Base-by-base conservation (phyloP, 2,113 vertebrate genomes). In the Rhynchopsitta pachyrhyncha region DNA sequence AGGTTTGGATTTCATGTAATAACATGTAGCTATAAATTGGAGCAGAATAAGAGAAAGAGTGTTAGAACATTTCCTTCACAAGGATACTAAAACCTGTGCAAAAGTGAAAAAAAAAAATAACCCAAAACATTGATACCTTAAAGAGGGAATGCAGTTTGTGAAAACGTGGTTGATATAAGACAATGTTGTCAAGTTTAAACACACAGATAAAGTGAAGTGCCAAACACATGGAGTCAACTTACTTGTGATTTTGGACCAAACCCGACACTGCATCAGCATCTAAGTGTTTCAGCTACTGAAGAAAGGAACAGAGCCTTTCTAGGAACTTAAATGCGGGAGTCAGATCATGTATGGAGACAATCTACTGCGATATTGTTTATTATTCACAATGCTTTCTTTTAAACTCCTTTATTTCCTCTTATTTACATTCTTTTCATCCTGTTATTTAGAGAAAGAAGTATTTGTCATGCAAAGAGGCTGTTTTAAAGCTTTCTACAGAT, bases 21-120 rank as follows among this genome's bases (percentile, higher is more conserved):
- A 19, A 29, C 8, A 4, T 1, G 0, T 1, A 33, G 33, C 12
- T 62, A 13, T 4, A 62, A 62, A 79, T 2, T 13, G 24, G 31
- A 76, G 55, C 0, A 16, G 15, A 44, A 41, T 17, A 22, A n/a
- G 47, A 62, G 22, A 50, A 77, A n/a, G 13, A 11, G 4, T n/a
- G 11, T 10, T 27, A 15, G 15, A 60, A 2, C 6, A 14, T 53
- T 78, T 84, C 22, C 19, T 75, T 17, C 3, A 0, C 16, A 12
- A 27, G 52, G 5, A 16, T 1, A 55, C 25, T 10, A 42, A 73
- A 33, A 4, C 3, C 27, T 6, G 11, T 5, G 7, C 8, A 69
- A 76, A 93, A 39, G 8, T 31, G n/a, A 39, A 64, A 77, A 42
- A 33, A 33, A 24, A 16, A 20, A 17, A 53, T 62, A 91, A 28